phyloP scores from a whole-genome alignment of 2,113 vertebrate genomes.

The Bucco capensis region DNA sequence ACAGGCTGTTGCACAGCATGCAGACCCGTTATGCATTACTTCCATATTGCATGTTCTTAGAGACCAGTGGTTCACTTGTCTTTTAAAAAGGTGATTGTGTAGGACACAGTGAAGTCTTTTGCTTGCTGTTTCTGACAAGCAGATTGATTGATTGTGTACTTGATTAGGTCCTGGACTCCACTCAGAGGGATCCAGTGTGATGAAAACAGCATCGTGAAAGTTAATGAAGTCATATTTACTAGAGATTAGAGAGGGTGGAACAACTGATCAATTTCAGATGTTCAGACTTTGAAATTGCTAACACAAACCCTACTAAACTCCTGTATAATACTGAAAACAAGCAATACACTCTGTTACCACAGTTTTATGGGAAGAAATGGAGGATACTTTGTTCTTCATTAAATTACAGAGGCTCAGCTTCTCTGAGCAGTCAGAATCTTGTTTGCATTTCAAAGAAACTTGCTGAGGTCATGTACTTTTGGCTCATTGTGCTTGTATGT shows the following conservation, averaged over 20 bases:
- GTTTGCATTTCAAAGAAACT: slow-evolving; percentile 15
- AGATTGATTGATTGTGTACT: background rate
- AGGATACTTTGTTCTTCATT: background rate
- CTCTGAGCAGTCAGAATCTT: background rate
- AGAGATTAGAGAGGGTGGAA: background rate
- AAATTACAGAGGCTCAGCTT: background rate
- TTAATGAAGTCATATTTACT: background rate
- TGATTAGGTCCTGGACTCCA: background rate
- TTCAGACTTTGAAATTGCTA: background rate
- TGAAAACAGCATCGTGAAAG: background rate
- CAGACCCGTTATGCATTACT: fast-evolving
- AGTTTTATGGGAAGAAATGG: background rate
- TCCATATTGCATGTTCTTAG: background rate
- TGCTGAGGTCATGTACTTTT: background rate
- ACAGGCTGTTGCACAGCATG: background rate
- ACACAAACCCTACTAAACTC: background rate
- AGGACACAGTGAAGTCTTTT: slow-evolving; percentile 5
- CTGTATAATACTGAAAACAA: background rate
- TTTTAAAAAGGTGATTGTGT: slow-evolving; percentile 8
- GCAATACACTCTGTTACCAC: background rate
- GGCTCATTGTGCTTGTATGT: background rate
- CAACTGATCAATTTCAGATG: background rate
- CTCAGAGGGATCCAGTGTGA: background rate
- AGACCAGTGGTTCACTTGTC: background rate
- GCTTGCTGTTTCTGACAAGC: background rate